A percentile compares a stretch with the other conserved stretches of the same genome.
phyloP scores from a whole-genome alignment of 1,140 invertebrate genomes.

The Brevipalpus yothersi region DNA sequence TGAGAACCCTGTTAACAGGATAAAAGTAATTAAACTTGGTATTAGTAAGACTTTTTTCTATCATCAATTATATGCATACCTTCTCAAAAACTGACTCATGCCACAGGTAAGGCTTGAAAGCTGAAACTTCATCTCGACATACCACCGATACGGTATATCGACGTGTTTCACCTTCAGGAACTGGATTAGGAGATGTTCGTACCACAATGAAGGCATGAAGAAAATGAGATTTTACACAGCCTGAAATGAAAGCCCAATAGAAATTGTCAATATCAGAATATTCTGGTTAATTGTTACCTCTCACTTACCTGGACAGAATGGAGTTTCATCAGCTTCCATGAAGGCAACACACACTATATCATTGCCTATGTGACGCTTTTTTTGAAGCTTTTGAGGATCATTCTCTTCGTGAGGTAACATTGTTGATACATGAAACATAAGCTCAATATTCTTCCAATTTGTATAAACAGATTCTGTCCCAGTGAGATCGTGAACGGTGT shows the following conservation, averaged over 20 bases:
- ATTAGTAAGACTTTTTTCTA: not conserved
- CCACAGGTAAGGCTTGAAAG: conserved; percentile 15
- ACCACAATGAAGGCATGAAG: conserved; percentile 16
- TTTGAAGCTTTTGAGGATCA: conserved; percentile 27
- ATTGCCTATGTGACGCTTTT: conserved; percentile 77
- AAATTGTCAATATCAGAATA: not conserved
- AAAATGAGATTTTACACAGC: conserved; percentile 29
- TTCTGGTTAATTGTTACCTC: not conserved
- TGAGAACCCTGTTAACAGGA: conserved; percentile 38
- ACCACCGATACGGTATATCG: conserved; percentile 14
- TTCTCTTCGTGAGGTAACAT: conserved; percentile 70
- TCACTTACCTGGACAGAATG: conserved; percentile 46
- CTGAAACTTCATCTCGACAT: conserved; percentile 15
- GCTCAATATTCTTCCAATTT: conserved; percentile 54
- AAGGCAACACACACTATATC: conserved; percentile 75
- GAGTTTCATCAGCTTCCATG: conserved; percentile 76
- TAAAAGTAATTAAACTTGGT: not conserved
- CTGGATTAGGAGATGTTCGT: conserved; percentile 8
- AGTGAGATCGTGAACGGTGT: conserved; percentile 69
- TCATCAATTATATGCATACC: not conserved
- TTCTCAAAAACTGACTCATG: conserved; percentile 14
- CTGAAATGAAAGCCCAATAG: not conserved
- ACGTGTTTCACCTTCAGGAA: not conserved
- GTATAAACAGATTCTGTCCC: conserved; percentile 68
- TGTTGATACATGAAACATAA: conserved; percentile 86